Base-by-base conservation (phyloP, 2,113 vertebrate species). In the Sphaerodactylus townsendi region DNA sequence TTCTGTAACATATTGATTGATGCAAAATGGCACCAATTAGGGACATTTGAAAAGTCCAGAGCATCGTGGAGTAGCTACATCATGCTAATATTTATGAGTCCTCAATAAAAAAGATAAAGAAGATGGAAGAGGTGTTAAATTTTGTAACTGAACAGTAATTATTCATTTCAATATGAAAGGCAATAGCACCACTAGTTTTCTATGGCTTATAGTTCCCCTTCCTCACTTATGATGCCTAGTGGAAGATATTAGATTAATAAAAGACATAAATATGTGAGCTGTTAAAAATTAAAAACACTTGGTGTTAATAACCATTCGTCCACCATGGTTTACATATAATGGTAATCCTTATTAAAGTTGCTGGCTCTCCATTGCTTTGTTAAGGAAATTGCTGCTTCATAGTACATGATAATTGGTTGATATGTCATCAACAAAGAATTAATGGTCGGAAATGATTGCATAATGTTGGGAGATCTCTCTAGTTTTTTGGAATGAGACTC, bases 1-100 rank as follows among this genome's bases (percentile, higher is more conserved):
- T 84, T 79, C 88, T 90, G 64, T 85, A 89, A 79, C 14, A 23
- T 88, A 91, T 91, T 87, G 56, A 88, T 79, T 89, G 70, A 37
- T 91, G 82, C 28, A 87, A 92, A 95, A 93, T 91, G 76, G 15
- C 41, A 90, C 69, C 84, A 88, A 85, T 90, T 92, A 93, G 81
- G 92, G 73, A 81, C 81, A 91, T 76, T 84, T 83, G 56, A 74
- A 93, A 84, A 33, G 65, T 92, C 76, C 70, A 10, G 68, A 69
- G 70, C 70, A 85, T 91, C 85, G 88, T 74, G 88, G 85, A 85
- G 80, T 50, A 85, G 71, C 64, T 86, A 46, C 15, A 90, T 76
- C 4, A 78, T 85, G 11, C 69, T 83, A 25, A 37, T 80, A n/a
- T 76, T 91, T 85, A 68, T 37, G 72, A 82, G 81, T 91, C 88